Evolutionary conservation across 2,888 invertebrate genomes (phyloP), one percentile per base, ranked within the genome.

Genomic region (Brachypterus glaber): DNA sequence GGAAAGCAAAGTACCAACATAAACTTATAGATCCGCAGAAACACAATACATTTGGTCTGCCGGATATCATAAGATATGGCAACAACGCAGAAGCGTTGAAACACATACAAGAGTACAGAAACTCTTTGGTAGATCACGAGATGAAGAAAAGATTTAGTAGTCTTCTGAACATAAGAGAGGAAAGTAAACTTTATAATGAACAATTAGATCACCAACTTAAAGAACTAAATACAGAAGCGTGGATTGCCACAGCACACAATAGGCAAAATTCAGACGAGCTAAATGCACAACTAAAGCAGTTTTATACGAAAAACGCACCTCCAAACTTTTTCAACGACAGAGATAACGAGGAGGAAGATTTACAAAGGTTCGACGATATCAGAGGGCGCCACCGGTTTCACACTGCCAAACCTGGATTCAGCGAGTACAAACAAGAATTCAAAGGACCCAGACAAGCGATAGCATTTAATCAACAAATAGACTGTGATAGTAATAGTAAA

Each of bases 81-180:
- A 58, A 59, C 37, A 55, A 55, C 38, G 33, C 26, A 24, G 41
- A 43, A 18, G 43, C 38, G 17, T 34, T 31, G 8, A 39, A 42
- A 26, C 24, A 40, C 12, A 36, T 36, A 24, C 46, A 44, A 27
- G 40, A 44, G 31, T 52, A 52, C 36, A 33, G 49, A n/a, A 51
- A 51, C 30, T 47, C 50, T 4, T 25, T 53, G 17, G 40, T 51
- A 5, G 49, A 54, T 15, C 51, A 57, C 16, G 60, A 60, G 36
- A 43, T 60, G 43, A 59, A 58, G 26, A 50, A 50, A 25, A 45
- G 54, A 17, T 58, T 61, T 37, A 57, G 50, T 33, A 59, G 59
- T 40, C 45, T 58, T 35, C 42, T 60, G 31, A 58, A 57, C 38
- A 29, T 55, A 12, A 34, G 41, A 12, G 47, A 48, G 4, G 46